These are phyloP conservation scores for Ivindomyrus marchei DNA, from an alignment of 2,113 vertebrate species.

Conservation along the genomic window DNA sequence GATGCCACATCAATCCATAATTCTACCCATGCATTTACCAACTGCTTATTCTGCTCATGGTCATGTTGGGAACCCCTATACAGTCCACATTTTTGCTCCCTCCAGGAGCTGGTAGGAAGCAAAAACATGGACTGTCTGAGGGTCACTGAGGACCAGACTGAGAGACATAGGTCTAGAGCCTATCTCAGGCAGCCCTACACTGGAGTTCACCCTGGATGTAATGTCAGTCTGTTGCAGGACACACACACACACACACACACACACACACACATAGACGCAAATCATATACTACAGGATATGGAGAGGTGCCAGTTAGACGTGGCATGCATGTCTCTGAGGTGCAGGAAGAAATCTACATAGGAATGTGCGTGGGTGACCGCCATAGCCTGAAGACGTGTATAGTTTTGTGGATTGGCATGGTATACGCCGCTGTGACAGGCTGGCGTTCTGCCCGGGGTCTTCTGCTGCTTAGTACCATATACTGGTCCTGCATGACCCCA, in stretches of 20 bases:
- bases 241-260: too few species aligned
- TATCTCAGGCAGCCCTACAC: background rate
- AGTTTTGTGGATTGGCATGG: background rate
- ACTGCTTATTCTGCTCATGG: background rate
- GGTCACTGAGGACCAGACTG: background rate
- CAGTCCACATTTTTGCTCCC: background rate
- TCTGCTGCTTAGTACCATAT: background rate
- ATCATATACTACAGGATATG: too few species aligned
- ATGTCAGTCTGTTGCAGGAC: background rate
- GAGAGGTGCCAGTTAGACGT: too few species aligned
- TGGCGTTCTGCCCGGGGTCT: background rate
- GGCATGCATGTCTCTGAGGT: too few species aligned
- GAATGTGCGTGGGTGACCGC: background rate
- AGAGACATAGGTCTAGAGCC: background rate
- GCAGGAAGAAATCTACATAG: background rate
- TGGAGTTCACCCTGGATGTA: background rate
- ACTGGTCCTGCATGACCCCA: background rate
- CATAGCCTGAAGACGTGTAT: background rate
- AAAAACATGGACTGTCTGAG: background rate
- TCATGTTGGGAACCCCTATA: background rate
- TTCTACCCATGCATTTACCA: background rate
- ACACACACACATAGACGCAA: too few species aligned
- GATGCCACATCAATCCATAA: background rate
- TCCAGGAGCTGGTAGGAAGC: background rate
- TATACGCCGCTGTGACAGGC: background rate